These are phyloP conservation scores for Eufriesea mexicana DNA, from an alignment of 1,140 invertebrate species.

Conservation along the genomic window DNA sequence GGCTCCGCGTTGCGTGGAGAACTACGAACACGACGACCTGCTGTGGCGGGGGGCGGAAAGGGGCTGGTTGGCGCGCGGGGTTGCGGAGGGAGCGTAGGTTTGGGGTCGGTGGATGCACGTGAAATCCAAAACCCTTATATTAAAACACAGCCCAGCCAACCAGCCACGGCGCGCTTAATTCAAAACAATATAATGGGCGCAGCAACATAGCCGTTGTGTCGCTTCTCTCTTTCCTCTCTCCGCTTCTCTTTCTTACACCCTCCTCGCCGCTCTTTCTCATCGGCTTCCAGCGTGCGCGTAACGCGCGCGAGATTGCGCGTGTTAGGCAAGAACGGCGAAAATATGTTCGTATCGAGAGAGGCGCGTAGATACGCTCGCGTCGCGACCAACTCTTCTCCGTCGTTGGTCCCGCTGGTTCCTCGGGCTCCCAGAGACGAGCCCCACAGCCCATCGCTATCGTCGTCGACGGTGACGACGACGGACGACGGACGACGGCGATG, in stretches of 20 bases:
- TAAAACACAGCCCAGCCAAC: conserved; percentile 68
- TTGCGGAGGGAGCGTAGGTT: conserved; percentile 41
- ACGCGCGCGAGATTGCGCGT: neutral
- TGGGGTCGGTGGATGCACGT: conserved; percentile 67
- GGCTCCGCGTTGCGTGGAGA: conserved; percentile 25
- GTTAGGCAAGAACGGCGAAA: too few relatives aligned
- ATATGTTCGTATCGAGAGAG: too few relatives aligned
- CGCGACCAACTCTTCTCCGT: neutral
- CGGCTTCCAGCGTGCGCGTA: neutral
- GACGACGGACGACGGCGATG: too few relatives aligned
- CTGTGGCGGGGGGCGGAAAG: conserved; percentile 12
- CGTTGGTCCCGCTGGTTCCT: conserved; percentile 10
- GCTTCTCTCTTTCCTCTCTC: conserved; percentile 14
- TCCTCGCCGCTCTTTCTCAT: neutral
- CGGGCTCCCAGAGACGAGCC: too few relatives aligned
- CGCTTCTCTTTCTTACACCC: neutral
- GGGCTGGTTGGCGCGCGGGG: neutral
- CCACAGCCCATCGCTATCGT: too few relatives aligned
- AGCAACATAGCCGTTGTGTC: conserved; percentile 68
- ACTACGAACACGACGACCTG: conserved; percentile 33
- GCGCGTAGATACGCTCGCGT: too few relatives aligned
- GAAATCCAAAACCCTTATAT: conserved; percentile 77
- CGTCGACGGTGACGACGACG: too few relatives aligned
- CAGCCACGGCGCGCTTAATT: conserved; percentile 70
- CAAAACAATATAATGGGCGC: conserved; percentile 76